Conservation (phyloP, 2,888 invertebrate genomes). For the Leucozona laternaria region DNA sequence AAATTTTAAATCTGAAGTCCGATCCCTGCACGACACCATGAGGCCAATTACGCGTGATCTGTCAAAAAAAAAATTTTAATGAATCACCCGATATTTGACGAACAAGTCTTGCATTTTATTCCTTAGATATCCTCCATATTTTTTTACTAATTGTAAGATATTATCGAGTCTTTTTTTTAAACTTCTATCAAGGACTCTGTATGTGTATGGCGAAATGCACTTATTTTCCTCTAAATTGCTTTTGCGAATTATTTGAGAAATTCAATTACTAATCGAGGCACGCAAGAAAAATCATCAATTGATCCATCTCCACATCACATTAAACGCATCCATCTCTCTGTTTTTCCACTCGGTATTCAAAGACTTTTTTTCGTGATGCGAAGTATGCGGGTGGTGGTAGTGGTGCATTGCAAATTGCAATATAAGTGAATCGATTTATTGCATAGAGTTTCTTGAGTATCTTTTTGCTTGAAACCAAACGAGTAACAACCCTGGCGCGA, state of each 20-base stretch:
- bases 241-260: constrained; percentile 14
- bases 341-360: not conserved
- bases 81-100: no score
- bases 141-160: no score
- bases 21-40: no score
- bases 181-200: not conserved
- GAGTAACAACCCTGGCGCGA: not conserved
- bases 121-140: no score
- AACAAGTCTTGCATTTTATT: no score
- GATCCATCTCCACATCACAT: constrained; percentile 65
- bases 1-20: no score
- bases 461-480: constrained; percentile 23
- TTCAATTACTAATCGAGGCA: constrained; percentile 67
- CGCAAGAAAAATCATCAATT: constrained; percentile 63
- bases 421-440: constrained; percentile 66
- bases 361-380: not conserved
- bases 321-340: constrained; percentile 64
- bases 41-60: no score
- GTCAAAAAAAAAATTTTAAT: no score
- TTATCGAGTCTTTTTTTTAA: no score
- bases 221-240: not conserved
- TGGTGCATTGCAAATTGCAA: constrained; percentile 36
- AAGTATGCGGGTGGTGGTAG: not conserved
- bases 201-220: not conserved
- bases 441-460: constrained; percentile 45